Base-by-base conservation (phyloP, 2,888 invertebrate species). In the Lycophotia porphyrea region DNA sequence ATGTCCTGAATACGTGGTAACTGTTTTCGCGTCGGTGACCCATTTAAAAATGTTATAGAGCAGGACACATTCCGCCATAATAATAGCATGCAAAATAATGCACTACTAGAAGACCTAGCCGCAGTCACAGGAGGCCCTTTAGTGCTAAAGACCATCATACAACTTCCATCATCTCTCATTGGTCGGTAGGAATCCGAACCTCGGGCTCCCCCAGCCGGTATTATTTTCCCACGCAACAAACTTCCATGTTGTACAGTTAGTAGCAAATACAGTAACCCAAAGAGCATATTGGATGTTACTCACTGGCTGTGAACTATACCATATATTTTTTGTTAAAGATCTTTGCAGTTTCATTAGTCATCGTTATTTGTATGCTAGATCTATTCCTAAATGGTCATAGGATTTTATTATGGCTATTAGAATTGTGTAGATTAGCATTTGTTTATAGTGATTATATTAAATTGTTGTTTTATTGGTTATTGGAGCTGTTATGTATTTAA, bases 341-440 rank as follows among this genome's bases (percentile, higher is more conserved):
- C 65, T 74, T 63, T 67, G 34, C 49, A 72, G 65, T 65, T 64
- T 67, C 21, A 27, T 84, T 76, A 78, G 63, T 87, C 78, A 82
- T 78, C 66, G 60, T 58, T 78, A 78, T 80, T 82, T 82, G 27
- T 69, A 70, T 70, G 76, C 39, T 70, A 71, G 71, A 71, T 60
- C 66, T 60, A 63, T 71, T 79, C 71, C 8, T 76, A 84, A 72
- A 80, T 36, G 63, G 76, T 39, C 77, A 60, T 36, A 52, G 21
- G 49, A 76, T 82, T 82, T 84, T 84, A 81, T 77, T 76, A 64
- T 63, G 67, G 42, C 70, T 61, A 65, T 77, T 73, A 83, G 36
- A 65, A 78, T 61, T 65, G 27, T 81, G 9, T 5, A 42, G 66
- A 84, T 71, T 84, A 52, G 64, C 61, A 65, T 84, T 68, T 71